Evolutionary conservation across 1,140 invertebrate species (phyloP), one percentile per base, ranked within the genome.

Genomic region (Anastrepha obliqua): DNA sequence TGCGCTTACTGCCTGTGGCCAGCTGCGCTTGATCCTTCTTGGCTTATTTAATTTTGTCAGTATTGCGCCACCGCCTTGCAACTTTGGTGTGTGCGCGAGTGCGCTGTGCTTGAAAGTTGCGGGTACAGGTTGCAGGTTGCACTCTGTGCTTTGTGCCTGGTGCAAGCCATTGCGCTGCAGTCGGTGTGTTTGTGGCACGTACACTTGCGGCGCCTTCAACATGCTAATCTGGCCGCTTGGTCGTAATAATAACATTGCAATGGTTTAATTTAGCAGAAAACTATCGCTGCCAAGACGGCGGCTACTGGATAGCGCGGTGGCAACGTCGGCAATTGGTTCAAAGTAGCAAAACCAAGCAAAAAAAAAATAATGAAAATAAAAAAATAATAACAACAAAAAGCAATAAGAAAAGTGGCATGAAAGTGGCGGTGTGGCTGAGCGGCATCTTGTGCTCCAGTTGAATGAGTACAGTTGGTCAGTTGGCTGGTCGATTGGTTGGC

Each of bases 261-360:
- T 86, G 85, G 85, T 86, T 86, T 86, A 86, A 86, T 86, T 86
- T 86, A 86, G 58, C 59, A 42, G 58, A 86, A 86, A 86, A 86
- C 29, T 62, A 60, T 51, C 85, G 59, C 85, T 86, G 85, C 85
- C 74, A 81, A 81, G 39, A 55, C 74, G 15, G 51, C 47, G 20
- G 74, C 74, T 81, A 81, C 74, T 17, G 74, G 17, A 81, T 81
- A 58, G 74, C 13, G 47, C 51, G 60, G 8, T n/a, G 60, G 60
- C 60, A 13, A 17, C 15, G 15, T 9, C 51, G 9, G 0, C 51
- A 55, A 55, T 55, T 55, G 51, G 5, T 62, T n/a, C 4, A 62
- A 62, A 17, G 60, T 13, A 62, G 15, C 15, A 62, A 62, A 0
- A 62, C 60, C 15, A 62, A 11, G 17, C 60, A 17, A 17, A 62